Percentiles rank a stretch among this genome's conserved stretches.
Evolutionary conservation across 2,113 vertebrate species (phyloP).

Genomic region (Empidonax traillii): DNA sequence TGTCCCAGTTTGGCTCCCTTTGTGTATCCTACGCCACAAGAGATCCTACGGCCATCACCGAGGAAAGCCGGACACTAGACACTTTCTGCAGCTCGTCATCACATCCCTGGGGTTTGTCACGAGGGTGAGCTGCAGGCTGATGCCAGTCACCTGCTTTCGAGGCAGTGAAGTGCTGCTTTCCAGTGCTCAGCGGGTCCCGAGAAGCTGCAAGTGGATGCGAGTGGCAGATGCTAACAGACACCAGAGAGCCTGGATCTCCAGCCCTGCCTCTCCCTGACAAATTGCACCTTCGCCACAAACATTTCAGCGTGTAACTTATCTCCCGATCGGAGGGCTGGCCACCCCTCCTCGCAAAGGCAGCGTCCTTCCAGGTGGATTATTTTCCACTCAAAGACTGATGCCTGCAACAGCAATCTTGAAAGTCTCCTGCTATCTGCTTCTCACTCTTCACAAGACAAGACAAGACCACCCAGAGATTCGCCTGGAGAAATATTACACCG

Average conservation of each 20-base stretch:
- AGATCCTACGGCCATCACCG: not conserved
- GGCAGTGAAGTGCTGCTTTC: slow-evolving; percentile 15
- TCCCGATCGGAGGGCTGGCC: not conserved
- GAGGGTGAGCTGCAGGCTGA: slow-evolving; percentile 5
- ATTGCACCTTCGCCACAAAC: not conserved
- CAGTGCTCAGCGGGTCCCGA: not conserved
- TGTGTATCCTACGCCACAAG: not conserved
- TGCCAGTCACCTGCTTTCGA: not conserved
- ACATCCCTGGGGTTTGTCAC: slow-evolving; percentile 41
- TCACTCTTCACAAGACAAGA: slow-evolving; percentile 68
- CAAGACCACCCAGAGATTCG: slow-evolving; percentile 76
- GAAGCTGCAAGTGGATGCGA: slow-evolving; percentile 14
- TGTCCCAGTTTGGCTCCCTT: not conserved
- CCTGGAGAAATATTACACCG: slow-evolving; percentile 69
- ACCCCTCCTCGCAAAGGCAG: not conserved
- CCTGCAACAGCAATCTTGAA: slow-evolving; percentile 68
- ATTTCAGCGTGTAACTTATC: slow-evolving; percentile 18
- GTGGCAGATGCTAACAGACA: slow-evolving; percentile 38
- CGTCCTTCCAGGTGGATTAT: slow-evolving; percentile 68
- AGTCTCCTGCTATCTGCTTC: slow-evolving; percentile 71
- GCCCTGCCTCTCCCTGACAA: slow-evolving; percentile 46
- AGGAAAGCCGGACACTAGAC: slow-evolving; percentile 55
- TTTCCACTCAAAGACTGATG: slow-evolving; percentile 65
- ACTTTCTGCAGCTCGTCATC: slow-evolving; percentile 48
- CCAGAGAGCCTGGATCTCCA: not conserved